A percentile compares a stretch with the other conserved stretches of the same genome.
These are phyloP conservation scores for Sebastes vulpes DNA, from an alignment of 2,797 vertebrate genomes.

Conservation along the genomic window DNA sequence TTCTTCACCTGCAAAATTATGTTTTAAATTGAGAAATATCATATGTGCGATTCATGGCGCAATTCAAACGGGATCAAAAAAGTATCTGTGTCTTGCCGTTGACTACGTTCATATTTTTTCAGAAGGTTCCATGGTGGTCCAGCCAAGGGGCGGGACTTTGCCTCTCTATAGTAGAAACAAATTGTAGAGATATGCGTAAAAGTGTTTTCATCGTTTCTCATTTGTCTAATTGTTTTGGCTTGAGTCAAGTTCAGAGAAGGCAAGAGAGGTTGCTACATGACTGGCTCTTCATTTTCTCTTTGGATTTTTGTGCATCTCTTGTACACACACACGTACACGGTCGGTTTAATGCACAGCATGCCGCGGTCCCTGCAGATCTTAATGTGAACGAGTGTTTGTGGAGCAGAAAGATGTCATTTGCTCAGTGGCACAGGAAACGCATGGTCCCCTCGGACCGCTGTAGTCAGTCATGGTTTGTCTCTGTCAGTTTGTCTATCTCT, in stretches of 20 bases:
- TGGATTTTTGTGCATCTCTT: not conserved
- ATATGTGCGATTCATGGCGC: too few relatives aligned
- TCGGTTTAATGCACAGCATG: slow-evolving; percentile 17
- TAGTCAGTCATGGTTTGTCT: slow-evolving; percentile 60
- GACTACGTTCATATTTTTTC: too few relatives aligned
- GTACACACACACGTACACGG: not conserved
- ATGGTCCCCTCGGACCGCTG: slow-evolving; percentile 54
- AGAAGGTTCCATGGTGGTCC: too few relatives aligned
- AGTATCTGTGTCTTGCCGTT: too few relatives aligned
- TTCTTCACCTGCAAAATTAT: too few relatives aligned
- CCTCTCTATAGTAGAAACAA: slow-evolving; percentile 6
- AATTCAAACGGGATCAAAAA: too few relatives aligned
- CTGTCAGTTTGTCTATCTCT: slow-evolving; percentile 61
- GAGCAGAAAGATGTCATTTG: slow-evolving; percentile 80
- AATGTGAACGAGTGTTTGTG: slow-evolving; percentile 67
- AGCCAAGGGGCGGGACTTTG: too few relatives aligned
- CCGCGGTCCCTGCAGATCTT: slow-evolving; percentile 57
- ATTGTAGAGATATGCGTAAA: slow-evolving; percentile 19
- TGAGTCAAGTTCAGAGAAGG: slow-evolving; percentile 23
- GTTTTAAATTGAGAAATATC: too few relatives aligned
- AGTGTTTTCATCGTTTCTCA: not conserved
- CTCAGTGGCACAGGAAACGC: slow-evolving; percentile 68
- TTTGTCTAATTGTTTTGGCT: slow-evolving; percentile 15
- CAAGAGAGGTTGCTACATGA: slow-evolving; percentile 18
- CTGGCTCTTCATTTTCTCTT: slow-evolving; percentile 7